Evolutionary conservation across 2,113 vertebrate species (phyloP).

Genomic region (Meleagris gallopavo): DNA sequence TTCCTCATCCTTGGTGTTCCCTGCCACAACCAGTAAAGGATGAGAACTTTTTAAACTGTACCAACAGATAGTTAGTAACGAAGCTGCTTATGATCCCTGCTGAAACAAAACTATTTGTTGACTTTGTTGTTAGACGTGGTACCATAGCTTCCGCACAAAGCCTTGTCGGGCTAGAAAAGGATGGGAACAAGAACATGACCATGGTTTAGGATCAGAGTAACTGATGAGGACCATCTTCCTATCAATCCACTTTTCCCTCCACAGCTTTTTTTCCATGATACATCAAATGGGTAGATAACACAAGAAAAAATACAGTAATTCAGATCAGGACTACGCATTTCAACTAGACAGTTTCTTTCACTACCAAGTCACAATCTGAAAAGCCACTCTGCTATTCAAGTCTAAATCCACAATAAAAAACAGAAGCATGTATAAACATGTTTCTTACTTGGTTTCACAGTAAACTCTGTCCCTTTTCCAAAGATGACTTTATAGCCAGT

Average conservation of each 20-base stretch:
- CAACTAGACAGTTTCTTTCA: not conserved
- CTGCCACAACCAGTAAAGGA: too few relatives aligned
- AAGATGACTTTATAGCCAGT: constrained; percentile 37
- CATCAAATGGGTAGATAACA: not conserved
- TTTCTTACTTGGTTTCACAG: constrained; percentile 66
- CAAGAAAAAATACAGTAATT: not conserved
- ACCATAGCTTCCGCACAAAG: not conserved
- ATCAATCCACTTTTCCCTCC: too few relatives aligned
- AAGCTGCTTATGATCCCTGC: not conserved
- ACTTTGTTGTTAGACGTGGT: not conserved
- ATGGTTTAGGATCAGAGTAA: not conserved
- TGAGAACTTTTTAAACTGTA: not conserved
- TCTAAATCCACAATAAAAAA: not conserved
- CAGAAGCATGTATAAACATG: not conserved
- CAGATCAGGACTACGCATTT: not conserved
- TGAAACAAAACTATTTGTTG: not conserved
- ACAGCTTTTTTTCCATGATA: not conserved
- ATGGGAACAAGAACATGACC: not conserved
- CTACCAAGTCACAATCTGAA: not conserved
- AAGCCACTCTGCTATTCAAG: not conserved
- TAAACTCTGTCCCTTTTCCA: constrained; percentile 65
- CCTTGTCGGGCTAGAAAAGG: not conserved
- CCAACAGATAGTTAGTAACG: not conserved
- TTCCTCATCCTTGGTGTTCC: too few relatives aligned
- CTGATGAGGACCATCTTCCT: too few relatives aligned